Conservation (phyloP, 2,113 vertebrate species). For the Podilymbus podiceps region DNA sequence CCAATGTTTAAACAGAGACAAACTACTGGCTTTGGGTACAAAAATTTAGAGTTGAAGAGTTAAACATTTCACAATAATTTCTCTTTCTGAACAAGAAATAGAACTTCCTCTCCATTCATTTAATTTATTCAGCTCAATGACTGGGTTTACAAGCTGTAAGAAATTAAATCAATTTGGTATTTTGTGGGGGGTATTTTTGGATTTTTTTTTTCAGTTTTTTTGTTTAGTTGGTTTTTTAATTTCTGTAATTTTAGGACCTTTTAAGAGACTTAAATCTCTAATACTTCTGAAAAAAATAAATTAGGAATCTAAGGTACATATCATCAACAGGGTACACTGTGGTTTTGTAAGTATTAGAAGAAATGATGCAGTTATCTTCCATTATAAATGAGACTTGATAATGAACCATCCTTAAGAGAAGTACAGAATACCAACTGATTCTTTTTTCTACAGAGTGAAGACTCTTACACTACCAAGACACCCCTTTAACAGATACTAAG, state of each 20-base stretch:
- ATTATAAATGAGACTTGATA: background rate
- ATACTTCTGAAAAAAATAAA: background rate
- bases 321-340: too few relatives aligned
- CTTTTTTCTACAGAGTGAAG: background rate
- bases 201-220: too few relatives aligned
- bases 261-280: background rate
- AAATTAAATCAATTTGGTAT: background rate
- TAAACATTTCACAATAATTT: background rate
- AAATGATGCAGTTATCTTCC: background rate
- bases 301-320: background rate
- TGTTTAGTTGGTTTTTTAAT: too few relatives aligned
- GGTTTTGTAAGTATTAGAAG: background rate
- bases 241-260: too few relatives aligned
- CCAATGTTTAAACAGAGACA: background rate
- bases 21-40: background rate
- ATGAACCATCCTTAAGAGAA: background rate
- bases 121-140: background rate
- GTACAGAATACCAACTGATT: background rate
- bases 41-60: background rate
- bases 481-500: background rate
- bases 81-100: background rate
- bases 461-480: background rate
- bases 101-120: background rate
- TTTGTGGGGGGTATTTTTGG: too few relatives aligned
- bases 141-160: background rate